Base-by-base conservation (phyloP, 2,113 vertebrate genomes). In the Canis aureus region DNA sequence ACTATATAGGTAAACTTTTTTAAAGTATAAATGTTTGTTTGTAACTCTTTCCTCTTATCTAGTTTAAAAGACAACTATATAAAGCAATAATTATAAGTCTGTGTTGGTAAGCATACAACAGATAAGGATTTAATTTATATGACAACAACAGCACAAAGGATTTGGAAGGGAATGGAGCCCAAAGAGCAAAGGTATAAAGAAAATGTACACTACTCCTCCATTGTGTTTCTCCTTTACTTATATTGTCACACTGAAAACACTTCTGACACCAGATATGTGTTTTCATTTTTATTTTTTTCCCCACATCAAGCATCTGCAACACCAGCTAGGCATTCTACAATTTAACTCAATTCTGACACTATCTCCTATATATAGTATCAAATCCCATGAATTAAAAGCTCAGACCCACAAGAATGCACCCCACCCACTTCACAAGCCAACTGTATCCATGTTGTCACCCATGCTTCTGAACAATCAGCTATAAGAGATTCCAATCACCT, bases 41-140 rank as follows among this genome's bases (percentile, higher is more conserved):
- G 6, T 69, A 59, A 79, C 15, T 51, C 55, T 67, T 79, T 25
- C 35, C 23, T 93, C 73, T 9, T 93, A 74, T 55, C 11, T 53
- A 17, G 53, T 85, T 64, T 51, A 53, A 74, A 62, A 74, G 16
- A 35, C n/a, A 53, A 60, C 25, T 59, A 23, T 11, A 25, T 43
- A 27, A 69, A 87, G 62, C 23, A 67, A 35, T 69, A 66, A 49
- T 66, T 59, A 27, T 43, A 43, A 27, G 12, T 79, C 73, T 79
- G 27, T 43, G 19, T 79, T 79, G 5, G 9, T 64, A 93, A 80
- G 32, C 43, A 55, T 25, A 71, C 13, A 91, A 38, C 35, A 8
- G 11, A 92, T 80, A 78, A 78, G 49, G 4, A 92, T 62, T 87
- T 95, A 87, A 95, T 81, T 92, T 85, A 85, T 22, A 60, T 29